These are phyloP conservation scores for Charina bottae DNA, from an alignment of 2,113 vertebrate species.

Conservation along the genomic window DNA sequence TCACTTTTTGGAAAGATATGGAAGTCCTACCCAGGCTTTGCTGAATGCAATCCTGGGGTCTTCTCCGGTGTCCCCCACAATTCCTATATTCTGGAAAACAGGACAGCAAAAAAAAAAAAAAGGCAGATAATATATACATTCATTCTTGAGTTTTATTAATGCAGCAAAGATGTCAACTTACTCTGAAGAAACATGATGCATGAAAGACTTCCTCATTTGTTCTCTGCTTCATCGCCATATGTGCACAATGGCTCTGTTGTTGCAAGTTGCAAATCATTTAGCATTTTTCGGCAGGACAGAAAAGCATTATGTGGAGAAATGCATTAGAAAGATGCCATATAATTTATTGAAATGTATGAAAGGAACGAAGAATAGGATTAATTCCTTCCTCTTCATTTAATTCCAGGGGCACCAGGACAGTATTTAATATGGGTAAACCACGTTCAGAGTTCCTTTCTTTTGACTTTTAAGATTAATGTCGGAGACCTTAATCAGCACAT, in stretches of 20 bases:
- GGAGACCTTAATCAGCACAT: constrained; percentile 72
- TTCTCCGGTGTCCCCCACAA: too few species aligned
- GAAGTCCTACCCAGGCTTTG: too few species aligned
- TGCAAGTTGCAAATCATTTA: constrained; percentile 67
- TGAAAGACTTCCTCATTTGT: constrained; percentile 60
- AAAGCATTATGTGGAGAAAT: constrained; percentile 68
- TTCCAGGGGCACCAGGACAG: constrained; percentile 59
- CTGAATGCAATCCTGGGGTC: too few species aligned
- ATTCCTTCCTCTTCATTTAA: constrained; percentile 64
- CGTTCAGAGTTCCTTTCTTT: constrained; percentile 72
- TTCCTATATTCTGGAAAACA: too few species aligned
- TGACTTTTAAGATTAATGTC: constrained; percentile 70
- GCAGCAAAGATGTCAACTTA: constrained; percentile 48
- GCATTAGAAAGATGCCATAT: constrained; percentile 59
- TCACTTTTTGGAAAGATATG: too few species aligned
- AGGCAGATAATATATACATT: too few species aligned
- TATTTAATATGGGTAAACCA: constrained; percentile 69
- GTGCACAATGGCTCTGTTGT: background rate
- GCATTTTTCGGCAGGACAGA: constrained; percentile 62
- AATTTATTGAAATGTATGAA: constrained; percentile 73
- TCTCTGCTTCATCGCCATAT: constrained; percentile 28
- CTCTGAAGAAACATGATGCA: constrained; percentile 51
- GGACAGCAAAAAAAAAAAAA: too few species aligned
- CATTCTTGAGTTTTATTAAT: constrained; percentile 44
- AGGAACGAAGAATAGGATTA: constrained; percentile 67